Conservation (phyloP, 2,113 vertebrate species). For the Catharus fuscescens region DNA sequence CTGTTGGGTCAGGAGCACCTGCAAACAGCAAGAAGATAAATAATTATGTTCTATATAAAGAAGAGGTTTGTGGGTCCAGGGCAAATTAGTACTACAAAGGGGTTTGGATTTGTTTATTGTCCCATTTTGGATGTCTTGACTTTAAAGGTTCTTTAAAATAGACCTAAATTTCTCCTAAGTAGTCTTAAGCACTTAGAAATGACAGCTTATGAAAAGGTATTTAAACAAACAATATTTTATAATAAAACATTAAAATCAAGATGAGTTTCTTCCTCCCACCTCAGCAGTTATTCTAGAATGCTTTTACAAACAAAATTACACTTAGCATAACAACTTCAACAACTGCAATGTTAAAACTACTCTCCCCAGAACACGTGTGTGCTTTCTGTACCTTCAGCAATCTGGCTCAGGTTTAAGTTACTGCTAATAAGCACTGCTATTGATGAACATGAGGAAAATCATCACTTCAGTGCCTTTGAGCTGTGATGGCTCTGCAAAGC, state of each 20-base stretch:
- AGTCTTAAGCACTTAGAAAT: not conserved
- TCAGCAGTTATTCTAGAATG: not conserved
- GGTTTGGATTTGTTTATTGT: not conserved
- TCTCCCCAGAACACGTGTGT: not conserved
- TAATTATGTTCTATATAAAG: not conserved
- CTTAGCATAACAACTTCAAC: not conserved
- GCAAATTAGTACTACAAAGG: not conserved
- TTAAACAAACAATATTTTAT: not conserved
- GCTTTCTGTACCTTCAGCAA: not conserved
- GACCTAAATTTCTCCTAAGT: not conserved
- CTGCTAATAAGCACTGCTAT: not conserved
- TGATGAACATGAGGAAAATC: not conserved
- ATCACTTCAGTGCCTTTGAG: not conserved
- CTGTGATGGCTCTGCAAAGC: conserved; percentile 2
- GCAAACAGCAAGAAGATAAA: conserved; percentile 59
- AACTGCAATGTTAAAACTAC: not conserved
- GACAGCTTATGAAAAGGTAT: not conserved
- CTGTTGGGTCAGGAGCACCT: conserved; percentile 97
- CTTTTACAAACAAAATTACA: not conserved
- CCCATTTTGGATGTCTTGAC: not conserved
- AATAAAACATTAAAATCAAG: not conserved
- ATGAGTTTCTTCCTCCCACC: not conserved
- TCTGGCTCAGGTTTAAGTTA: not conserved
- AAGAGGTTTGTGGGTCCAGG: not conserved
- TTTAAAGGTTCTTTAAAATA: not conserved